Evolutionary conservation across 2,888 invertebrate species (phyloP), one percentile per base, ranked within the genome.

Genomic region (Drosophila stalkeri): DNA sequence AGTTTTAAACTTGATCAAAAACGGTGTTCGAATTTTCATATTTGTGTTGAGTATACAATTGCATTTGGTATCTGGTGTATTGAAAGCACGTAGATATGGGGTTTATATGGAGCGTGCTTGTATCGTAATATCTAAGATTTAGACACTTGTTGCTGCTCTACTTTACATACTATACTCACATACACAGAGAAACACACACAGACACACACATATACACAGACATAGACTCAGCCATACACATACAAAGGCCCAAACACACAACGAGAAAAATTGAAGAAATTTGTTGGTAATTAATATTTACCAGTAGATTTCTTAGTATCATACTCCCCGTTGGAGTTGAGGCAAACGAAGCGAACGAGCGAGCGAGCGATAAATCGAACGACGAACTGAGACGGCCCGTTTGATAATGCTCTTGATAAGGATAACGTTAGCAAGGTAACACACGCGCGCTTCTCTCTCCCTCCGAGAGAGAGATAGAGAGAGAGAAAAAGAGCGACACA

Each of bases 221-320:
- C 18, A 46, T 7, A 27, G 18, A 56, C 20, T 1, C 11, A 23
- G 2, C 12, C 14, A 31, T 31, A 41, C 14, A 23, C 41, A 5
- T 35, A 20, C 2, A 27, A 27, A 27, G 5, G 6, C 27, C 27
- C 27, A 27, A 27, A 27, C 27, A 11, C 20, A 39, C 41, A 35
- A 1, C 9, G 37, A 33, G 33, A 23, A 59, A 33, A 47, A 18
- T 35, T 27, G 37, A n/a, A 46, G 31, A 47, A 62, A 51, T 41
- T 41, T 41, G 41, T 80, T 71, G 79, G 70, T 81, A 77, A 81
- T 75, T 74, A 67, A 88, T 86, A 86, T 90, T 90, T 75, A 90
- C 90, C 90, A 90, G 79, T 61, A 83, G 73, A 79, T 90, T 90
- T 81, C 83, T 71, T 44, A 86, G 75, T 63, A 88, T 88, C 88